Percentiles rank a stretch among this genome's conserved stretches.
Conservation (phyloP, 2,888 invertebrate species). For the Euproctis similis region DNA sequence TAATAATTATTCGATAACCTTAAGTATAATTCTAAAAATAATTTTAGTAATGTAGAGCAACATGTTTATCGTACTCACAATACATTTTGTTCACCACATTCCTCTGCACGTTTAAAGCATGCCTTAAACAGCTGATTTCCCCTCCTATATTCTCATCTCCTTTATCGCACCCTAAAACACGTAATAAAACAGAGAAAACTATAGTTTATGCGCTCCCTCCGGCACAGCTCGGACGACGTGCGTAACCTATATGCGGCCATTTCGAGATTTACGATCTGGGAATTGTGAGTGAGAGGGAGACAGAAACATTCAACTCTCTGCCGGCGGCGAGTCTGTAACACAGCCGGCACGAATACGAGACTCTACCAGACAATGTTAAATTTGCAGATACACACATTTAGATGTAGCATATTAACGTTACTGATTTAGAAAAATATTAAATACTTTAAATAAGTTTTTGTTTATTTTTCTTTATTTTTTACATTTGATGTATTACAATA, state of each 20-base stretch:
- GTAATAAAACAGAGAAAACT: conserved; percentile 75
- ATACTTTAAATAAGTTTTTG: too few relatives aligned
- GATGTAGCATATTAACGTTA: too few relatives aligned
- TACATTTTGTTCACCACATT: conserved; percentile 73
- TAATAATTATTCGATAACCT: too few relatives aligned
- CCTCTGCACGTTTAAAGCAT: conserved; percentile 74
- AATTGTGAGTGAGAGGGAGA: conserved; percentile 75
- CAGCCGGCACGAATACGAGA: conserved; percentile 57
- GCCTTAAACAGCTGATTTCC: conserved; percentile 75
- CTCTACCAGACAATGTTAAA: conserved; percentile 45
- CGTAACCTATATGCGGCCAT: conserved; percentile 78
- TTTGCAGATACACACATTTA: conserved; percentile 22
- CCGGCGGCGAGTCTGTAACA: conserved; percentile 60
- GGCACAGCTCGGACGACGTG: conserved; percentile 71
- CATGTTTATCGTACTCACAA: conserved; percentile 39
- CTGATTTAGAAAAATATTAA: conserved; percentile 1
- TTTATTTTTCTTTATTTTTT: too few relatives aligned
- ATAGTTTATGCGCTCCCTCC: conserved; percentile 71
- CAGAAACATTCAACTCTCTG: conserved; percentile 68
- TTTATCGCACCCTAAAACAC: conserved; percentile 68
- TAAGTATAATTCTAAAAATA: too few relatives aligned
- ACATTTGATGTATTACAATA: too few relatives aligned
- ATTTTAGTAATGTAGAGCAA: conserved; percentile 68
- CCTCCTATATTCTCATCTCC: conserved; percentile 67
- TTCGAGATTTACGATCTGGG: conserved; percentile 78